Evolutionary conservation across 2,797 vertebrate genomes (phyloP).

Genomic region (Sebastes miniatus): DNA sequence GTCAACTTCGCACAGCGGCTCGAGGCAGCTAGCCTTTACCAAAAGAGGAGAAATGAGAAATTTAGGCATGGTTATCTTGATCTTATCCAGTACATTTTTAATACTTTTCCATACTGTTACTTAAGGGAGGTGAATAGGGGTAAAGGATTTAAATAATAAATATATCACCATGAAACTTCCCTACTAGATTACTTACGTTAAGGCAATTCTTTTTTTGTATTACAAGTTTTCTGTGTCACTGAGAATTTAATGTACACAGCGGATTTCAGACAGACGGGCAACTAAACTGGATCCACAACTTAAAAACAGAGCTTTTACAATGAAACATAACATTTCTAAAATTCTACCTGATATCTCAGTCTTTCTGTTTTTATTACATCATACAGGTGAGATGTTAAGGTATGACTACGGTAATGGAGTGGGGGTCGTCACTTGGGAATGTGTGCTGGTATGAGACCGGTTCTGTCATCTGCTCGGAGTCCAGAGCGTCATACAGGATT

Average conservation of each 20-base stretch:
- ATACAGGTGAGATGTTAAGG: neutral
- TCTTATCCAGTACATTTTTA: too few species aligned
- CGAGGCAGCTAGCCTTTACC: neutral
- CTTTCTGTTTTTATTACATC: neutral
- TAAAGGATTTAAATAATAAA: too few species aligned
- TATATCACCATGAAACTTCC: too few species aligned
- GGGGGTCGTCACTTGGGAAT: neutral
- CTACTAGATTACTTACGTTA: too few species aligned
- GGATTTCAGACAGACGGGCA: neutral
- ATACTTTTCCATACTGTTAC: too few species aligned
- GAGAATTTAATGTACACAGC: neutral
- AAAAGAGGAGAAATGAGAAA: neutral
- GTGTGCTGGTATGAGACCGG: neutral
- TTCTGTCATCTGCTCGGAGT: neutral
- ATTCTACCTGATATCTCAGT: neutral
- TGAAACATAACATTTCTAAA: neutral
- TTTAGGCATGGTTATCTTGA: too few species aligned
- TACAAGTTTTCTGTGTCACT: too few species aligned
- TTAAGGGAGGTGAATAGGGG: too few species aligned
- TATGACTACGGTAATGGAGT: neutral
- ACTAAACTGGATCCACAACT: neutral
- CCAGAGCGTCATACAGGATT: neutral
- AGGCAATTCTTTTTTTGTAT: too few species aligned
- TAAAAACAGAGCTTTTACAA: neutral
- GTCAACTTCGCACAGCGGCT: too few species aligned